Evolutionary conservation across 2,113 vertebrate species (phyloP).

Genomic region (Pterophyllum scalare): DNA sequence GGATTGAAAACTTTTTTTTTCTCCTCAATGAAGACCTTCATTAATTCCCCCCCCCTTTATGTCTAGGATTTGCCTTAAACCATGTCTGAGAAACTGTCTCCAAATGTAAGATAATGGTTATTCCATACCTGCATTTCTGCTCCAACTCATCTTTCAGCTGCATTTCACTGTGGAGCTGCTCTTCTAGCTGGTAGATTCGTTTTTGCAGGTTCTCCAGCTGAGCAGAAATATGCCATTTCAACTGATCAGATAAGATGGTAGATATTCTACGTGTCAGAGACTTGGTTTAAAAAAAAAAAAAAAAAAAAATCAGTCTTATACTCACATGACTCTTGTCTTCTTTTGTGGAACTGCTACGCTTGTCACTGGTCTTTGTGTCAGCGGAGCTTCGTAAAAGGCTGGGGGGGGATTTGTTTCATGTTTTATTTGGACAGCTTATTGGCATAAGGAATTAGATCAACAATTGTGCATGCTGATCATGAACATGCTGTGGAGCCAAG

Average conservation of each 20-base stretch:
- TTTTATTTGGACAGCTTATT: background rate
- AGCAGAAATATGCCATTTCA: conserved; percentile 45
- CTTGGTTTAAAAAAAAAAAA: background rate
- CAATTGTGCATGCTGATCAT: background rate
- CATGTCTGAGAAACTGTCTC: background rate
- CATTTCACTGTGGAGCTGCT: conserved; percentile 96
- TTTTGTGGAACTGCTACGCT: conserved; percentile 85
- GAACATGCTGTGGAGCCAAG: background rate
- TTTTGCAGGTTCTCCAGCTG: conserved; percentile 97
- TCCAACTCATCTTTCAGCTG: conserved; percentile 98
- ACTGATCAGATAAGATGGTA: background rate
- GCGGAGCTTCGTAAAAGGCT: conserved; percentile 70
- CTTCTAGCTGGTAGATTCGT: conserved; percentile 94
- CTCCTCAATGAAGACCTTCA: background rate
- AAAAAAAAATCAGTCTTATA: background rate
- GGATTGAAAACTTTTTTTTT: too few species aligned
- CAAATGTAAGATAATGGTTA: background rate
- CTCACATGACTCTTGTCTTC: conserved; percentile 95
- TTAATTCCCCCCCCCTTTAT: background rate
- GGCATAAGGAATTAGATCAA: background rate
- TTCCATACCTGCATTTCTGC: conserved; percentile 94
- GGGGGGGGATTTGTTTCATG: background rate
- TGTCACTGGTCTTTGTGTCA: conserved; percentile 87
- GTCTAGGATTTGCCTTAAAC: background rate
- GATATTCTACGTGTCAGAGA: background rate